Conservation (phyloP, 1,140 invertebrate genomes). For the Oryctes rhinoceros region DNA sequence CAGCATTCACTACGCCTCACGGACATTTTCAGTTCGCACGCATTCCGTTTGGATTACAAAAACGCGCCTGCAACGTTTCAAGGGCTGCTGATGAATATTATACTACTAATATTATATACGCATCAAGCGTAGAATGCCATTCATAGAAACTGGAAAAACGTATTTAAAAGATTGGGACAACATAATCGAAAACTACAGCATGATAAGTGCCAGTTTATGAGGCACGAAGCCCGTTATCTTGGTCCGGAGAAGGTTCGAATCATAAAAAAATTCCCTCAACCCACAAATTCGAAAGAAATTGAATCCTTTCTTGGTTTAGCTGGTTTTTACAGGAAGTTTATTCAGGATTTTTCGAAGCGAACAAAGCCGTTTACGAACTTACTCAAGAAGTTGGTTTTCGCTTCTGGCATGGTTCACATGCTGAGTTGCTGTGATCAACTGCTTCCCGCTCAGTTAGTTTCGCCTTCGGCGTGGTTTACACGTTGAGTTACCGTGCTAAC, state of each 20-base stretch:
- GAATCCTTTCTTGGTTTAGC: constrained; percentile 60
- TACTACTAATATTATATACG: constrained; percentile 56
- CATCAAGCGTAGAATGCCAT: constrained; percentile 53
- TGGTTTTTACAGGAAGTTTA: constrained; percentile 59
- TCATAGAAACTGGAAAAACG: constrained; percentile 51
- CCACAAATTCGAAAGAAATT: constrained; percentile 58
- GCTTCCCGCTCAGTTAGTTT: no score
- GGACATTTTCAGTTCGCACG: no score
- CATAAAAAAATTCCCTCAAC: constrained; percentile 48
- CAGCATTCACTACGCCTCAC: neutral
- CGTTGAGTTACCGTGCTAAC: no score
- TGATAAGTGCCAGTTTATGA: constrained; percentile 52
- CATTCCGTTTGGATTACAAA: constrained; percentile 57
- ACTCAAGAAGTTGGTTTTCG: no score
- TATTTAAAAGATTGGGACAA: constrained; percentile 54
- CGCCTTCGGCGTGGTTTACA: no score
- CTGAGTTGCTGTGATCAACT: no score
- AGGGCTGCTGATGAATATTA: constrained; percentile 55
- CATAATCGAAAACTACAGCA: constrained; percentile 49
- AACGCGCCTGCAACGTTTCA: constrained; percentile 56
- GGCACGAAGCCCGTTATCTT: constrained; percentile 46
- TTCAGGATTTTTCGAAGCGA: constrained; percentile 45
- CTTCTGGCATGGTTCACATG: no score
- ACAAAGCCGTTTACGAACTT: constrained; percentile 32
- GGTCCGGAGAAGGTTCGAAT: constrained; percentile 47